A percentile compares a stretch with the other conserved stretches of the same genome.
These are phyloP conservation scores for Scaptomyza parva DNA, from an alignment of 2,888 invertebrate genomes.

Conservation along the genomic window DNA sequence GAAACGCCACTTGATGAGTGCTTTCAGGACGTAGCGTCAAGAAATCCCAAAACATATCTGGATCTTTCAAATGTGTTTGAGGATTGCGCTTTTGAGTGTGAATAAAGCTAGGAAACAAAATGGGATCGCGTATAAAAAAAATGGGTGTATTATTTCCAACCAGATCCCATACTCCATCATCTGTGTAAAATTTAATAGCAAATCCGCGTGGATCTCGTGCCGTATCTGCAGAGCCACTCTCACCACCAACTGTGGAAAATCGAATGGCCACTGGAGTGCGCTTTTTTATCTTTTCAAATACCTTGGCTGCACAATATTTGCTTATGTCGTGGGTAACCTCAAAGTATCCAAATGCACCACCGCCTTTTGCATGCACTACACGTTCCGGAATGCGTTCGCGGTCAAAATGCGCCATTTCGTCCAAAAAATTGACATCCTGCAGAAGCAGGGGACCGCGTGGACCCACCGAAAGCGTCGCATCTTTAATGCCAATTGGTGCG, in stretches of 20 bases:
- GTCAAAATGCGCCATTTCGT: constrained; percentile 93
- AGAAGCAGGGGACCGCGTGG: constrained; percentile 93
- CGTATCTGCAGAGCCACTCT: constrained; percentile 96
- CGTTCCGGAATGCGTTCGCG: constrained; percentile 98
- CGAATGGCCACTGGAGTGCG: constrained; percentile 92
- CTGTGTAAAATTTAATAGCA: constrained; percentile 97
- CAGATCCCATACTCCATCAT: constrained; percentile 96
- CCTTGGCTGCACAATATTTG: constrained; percentile 91
- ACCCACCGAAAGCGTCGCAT: constrained; percentile 92
- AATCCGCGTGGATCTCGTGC: constrained; percentile 97
- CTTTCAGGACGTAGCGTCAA: constrained; percentile 94
- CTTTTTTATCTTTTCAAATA: constrained; percentile 92
- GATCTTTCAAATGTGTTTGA: constrained; percentile 94
- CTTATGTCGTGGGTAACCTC: constrained; percentile 95
- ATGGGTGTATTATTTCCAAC: constrained; percentile 97
- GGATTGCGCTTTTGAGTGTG: constrained; percentile 99
- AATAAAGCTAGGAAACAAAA: constrained; percentile 97
- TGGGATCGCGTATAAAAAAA: constrained; percentile 96
- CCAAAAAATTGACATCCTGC: constrained; percentile 93
- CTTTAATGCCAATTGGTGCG: constrained; percentile 88
- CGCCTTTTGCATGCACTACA: constrained; percentile 97
- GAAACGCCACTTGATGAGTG: constrained; percentile 93
- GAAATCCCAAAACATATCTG: constrained; percentile 99
- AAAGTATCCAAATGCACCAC: constrained; percentile 94
- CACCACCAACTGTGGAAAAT: constrained; percentile 95